These are phyloP conservation scores for Cladopsammia gracilis DNA, from an alignment of 64 coral and sea anemone species.

Conservation along the genomic window DNA sequence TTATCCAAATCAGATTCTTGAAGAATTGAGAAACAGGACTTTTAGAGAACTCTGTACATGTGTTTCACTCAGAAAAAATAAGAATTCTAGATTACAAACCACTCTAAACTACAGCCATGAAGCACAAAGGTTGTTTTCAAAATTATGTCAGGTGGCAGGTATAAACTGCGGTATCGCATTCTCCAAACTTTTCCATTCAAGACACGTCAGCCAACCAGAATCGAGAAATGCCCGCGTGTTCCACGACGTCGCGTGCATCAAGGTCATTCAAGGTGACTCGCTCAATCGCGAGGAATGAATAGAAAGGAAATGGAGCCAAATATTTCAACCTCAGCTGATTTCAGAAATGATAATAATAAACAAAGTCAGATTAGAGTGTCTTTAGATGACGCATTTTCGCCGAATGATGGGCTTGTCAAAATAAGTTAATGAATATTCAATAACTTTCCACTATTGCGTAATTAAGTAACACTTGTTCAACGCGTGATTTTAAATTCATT, in stretches of 20 bases:
- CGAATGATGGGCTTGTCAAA: no score
- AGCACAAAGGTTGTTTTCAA: constrained; percentile 4
- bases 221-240: neutral
- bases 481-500: no score
- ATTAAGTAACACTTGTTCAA: no score
- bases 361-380: no score
- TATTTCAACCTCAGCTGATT: no score
- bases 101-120: neutral
- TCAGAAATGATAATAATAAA: no score
- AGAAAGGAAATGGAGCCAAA: no score
- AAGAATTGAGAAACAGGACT: neutral
- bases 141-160: neutral
- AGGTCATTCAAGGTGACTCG: constrained; percentile 35
- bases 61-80: neutral
- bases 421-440: no score
- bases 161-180: neutral
- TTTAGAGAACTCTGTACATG: neutral
- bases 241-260: neutral
- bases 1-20: neutral
- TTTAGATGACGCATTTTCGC: no score
- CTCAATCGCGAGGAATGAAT: neutral
- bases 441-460: no score
- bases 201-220: neutral
- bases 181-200: neutral
- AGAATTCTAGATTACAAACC: neutral